Conservation (phyloP, 1,140 invertebrate genomes). For the Eurosta solidaginis region DNA sequence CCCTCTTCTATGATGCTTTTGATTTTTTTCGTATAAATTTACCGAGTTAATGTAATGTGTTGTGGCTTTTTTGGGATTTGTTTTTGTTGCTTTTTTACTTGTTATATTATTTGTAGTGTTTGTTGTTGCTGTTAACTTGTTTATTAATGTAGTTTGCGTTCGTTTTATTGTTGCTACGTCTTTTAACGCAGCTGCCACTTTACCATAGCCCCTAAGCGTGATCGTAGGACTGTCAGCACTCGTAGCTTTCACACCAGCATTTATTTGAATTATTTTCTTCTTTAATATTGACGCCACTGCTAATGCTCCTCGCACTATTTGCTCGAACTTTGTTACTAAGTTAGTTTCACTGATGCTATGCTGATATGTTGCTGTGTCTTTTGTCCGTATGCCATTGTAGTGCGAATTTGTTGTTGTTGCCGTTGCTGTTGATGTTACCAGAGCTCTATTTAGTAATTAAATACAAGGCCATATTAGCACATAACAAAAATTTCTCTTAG, state of each 20-base stretch:
- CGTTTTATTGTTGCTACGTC: not conserved
- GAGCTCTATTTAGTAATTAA: constrained; percentile 5
- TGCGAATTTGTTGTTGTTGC: not conserved
- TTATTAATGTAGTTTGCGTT: not conserved
- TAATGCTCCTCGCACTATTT: not conserved
- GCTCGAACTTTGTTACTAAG: not conserved
- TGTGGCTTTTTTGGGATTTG: too few relatives aligned
- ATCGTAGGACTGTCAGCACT: not conserved
- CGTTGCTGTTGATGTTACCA: not conserved
- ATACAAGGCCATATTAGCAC: constrained; percentile 10
- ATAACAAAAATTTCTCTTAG: not conserved
- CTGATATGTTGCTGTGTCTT: not conserved
- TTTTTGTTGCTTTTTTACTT: too few relatives aligned
- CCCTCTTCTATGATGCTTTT: not conserved
- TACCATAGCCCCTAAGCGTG: not conserved
- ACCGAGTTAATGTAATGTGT: not conserved
- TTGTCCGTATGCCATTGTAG: not conserved
- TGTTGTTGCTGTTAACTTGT: not conserved
- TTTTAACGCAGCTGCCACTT: not conserved
- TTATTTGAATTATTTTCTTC: not conserved
- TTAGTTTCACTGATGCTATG: not conserved
- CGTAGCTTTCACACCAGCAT: not conserved
- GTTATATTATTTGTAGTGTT: too few relatives aligned
- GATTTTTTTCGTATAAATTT: not conserved
- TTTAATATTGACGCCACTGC: not conserved